Percentiles rank a stretch among this genome's conserved stretches.
Evolutionary conservation across 37 sponge, comb jelly and placozoan species (phyloP).

Genomic region (Cliona cf. orientalis): DNA sequence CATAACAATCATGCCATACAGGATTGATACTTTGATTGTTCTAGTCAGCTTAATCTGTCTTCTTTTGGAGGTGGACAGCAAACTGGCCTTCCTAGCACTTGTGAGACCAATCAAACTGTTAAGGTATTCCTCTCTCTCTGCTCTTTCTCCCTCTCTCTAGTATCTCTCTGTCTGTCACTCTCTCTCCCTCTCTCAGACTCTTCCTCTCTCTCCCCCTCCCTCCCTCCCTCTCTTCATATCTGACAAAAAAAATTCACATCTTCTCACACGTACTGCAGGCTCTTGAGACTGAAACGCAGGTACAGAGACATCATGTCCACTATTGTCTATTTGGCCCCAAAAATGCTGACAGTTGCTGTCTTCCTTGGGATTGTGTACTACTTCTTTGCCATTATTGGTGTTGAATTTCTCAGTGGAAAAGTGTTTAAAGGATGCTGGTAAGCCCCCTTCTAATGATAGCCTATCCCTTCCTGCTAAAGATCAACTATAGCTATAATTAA

Average conservation of each 20-base stretch:
- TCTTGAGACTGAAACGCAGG: conserved; percentile 64
- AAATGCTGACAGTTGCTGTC: conserved; percentile 32
- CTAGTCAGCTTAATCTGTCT: not conserved
- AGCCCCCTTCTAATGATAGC: no score
- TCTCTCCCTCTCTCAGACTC: no score
- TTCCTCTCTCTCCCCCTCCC: no score
- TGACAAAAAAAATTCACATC: no score
- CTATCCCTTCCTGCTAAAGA: no score
- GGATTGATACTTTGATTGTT: not conserved
- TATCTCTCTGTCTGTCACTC: no score
- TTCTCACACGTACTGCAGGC: conserved; percentile 14
- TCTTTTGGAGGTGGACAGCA: not conserved
- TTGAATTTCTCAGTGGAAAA: conserved; percentile 57
- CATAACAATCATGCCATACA: no score
- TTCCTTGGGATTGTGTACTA: conserved; percentile 58
- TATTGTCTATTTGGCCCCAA: conserved; percentile 56
- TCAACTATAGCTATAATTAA: no score
- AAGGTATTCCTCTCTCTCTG: not conserved
- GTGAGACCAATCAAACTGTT: not conserved
- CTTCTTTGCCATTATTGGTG: conserved; percentile 82
- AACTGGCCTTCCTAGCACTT: not conserved
- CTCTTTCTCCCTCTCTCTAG: no score
- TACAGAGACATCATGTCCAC: conserved; percentile 75
- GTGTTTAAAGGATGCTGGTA: conserved; percentile 60
- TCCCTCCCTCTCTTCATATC: no score